phyloP scores from a whole-genome alignment of 2,888 invertebrate genomes.

The Hymenopus coronatus region DNA sequence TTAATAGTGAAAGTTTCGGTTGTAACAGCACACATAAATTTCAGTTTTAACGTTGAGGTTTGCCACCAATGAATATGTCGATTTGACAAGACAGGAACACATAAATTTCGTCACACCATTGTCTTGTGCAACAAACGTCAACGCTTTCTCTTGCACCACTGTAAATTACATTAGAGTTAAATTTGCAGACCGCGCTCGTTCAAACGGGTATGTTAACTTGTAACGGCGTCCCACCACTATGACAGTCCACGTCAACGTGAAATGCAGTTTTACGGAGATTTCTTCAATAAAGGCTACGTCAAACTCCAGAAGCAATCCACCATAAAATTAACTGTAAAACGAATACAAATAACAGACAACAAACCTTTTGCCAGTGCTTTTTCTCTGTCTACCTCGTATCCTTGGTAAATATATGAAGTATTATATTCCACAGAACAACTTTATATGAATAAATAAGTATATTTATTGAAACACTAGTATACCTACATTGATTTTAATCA shows the following conservation, averaged over 20 bases:
- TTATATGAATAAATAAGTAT: too few relatives aligned
- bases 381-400: too few relatives aligned
- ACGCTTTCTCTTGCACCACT: neutral
- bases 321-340: too few relatives aligned
- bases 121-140: neutral
- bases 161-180: neutral
- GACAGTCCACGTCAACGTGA: neutral
- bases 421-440: too few relatives aligned
- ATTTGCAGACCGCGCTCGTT: neutral
- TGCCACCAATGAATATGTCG: neutral
- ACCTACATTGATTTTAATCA: too few relatives aligned
- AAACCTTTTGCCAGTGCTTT: too few relatives aligned
- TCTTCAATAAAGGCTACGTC: too few relatives aligned
- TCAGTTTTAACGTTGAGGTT: neutral
- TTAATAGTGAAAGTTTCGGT: neutral
- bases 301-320: too few relatives aligned
- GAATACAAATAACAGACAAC: too few relatives aligned
- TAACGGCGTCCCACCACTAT: neutral
- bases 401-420: too few relatives aligned
- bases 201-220: neutral
- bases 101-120: neutral
- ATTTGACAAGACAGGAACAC: neutral
- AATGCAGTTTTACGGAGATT: too few relatives aligned
- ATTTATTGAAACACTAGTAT: too few relatives aligned
- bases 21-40: neutral